Evolutionary conservation across 2,797 vertebrate species (phyloP).

Genomic region (Pitangus sulphuratus): DNA sequence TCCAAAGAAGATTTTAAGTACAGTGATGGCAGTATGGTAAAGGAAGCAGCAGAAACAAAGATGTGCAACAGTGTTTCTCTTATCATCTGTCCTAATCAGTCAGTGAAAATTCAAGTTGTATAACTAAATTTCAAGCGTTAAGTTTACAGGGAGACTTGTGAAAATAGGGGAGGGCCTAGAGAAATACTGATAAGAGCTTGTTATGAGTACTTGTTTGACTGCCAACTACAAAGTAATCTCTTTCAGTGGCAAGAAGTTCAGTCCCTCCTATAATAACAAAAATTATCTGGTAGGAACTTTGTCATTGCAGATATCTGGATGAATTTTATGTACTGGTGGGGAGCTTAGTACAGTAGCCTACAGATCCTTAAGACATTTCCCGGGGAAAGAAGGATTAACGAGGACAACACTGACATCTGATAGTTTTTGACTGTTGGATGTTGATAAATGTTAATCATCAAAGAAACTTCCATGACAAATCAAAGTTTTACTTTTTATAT

Average conservation of each 20-base stretch:
- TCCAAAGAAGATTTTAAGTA: neutral
- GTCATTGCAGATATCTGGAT: constrained; percentile 3
- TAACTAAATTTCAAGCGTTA: neutral
- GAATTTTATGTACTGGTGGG: constrained; percentile 3
- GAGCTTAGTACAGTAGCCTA: constrained; percentile 13
- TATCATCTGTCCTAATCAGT: neutral
- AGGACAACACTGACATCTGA: constrained; percentile 23
- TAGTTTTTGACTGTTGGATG: constrained; percentile 43
- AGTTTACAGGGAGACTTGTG: neutral
- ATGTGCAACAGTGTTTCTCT: neutral
- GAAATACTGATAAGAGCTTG: neutral
- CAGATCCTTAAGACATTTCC: constrained; percentile 22
- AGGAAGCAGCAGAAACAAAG: neutral
- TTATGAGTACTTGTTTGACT: neutral
- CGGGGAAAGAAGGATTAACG: neutral
- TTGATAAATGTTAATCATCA: constrained; percentile 20
- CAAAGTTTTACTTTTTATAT: neutral
- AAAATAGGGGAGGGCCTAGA: neutral
- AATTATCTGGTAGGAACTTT: neutral
- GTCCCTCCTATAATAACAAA: neutral
- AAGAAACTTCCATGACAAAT: constrained; percentile 22
- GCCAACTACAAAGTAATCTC: neutral
- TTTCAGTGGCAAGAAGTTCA: neutral
- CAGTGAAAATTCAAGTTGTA: neutral
- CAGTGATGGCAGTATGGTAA: neutral